Conservation (phyloP, 1,140 invertebrate genomes). For the Calliopsis andreniformis region DNA sequence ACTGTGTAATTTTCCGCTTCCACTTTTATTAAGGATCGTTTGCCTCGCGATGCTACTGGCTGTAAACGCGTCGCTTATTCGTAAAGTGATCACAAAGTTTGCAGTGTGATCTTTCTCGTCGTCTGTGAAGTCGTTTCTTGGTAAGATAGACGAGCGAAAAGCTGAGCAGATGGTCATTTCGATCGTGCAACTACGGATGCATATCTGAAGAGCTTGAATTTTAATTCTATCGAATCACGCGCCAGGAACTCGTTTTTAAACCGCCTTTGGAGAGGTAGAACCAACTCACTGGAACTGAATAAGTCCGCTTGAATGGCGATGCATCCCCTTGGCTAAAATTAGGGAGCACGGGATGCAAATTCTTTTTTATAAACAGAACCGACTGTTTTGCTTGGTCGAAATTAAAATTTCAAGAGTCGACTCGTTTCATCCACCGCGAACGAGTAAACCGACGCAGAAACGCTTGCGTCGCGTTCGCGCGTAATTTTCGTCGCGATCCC, state of each 20-base stretch:
- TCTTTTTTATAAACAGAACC: conserved; percentile 1
- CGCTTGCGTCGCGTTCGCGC: conserved; percentile 10
- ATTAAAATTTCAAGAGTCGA: conserved; percentile 24
- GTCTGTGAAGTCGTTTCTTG: neutral
- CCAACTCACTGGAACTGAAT: no score
- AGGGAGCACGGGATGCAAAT: neutral
- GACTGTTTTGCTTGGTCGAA: neutral
- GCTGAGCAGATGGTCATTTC: no score
- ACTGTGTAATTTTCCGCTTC: conserved; percentile 3
- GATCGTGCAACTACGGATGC: no score
- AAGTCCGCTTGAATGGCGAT: no score
- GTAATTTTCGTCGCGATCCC: conserved; percentile 41
- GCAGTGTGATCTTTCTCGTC: neutral
- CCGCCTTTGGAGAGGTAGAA: no score
- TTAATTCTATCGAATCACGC: neutral
- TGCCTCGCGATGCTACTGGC: neutral
- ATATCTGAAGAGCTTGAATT: neutral
- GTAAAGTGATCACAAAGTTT: conserved; percentile 20
- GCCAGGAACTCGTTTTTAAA: no score
- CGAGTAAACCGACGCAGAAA: neutral
- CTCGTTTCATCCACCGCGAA: no score
- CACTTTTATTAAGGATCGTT: conserved; percentile 18
- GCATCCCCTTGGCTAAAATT: conserved; percentile 27
- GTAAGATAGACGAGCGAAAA: no score
- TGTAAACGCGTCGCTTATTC: conserved; percentile 14